Conservation (phyloP, 2,113 vertebrate species). For the Mystacornis crossleyi region DNA sequence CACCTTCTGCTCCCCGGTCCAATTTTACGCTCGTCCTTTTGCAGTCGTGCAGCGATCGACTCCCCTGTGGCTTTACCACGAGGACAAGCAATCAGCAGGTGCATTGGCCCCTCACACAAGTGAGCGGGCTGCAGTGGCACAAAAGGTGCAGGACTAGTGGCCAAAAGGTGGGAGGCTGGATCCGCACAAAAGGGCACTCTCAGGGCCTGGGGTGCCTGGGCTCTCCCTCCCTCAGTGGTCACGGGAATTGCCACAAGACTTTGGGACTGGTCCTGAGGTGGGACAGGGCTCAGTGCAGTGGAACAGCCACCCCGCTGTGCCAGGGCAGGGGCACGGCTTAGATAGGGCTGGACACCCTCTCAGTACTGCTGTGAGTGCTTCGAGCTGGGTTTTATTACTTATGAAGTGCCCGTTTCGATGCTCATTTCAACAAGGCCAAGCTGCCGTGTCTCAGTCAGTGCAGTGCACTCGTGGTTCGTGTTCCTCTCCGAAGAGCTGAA, state of each 20-base stretch:
- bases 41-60: rapidly evolving
- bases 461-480: neutral
- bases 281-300: neutral
- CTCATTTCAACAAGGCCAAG: neutral
- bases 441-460: neutral
- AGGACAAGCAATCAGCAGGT: neutral
- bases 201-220: neutral
- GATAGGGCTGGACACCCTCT: neutral
- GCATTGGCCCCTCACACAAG: neutral
- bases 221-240: neutral
- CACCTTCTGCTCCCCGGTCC: neutral
- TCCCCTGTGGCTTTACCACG: neutral
- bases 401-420: neutral
- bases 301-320: neutral
- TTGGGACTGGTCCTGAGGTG: neutral
- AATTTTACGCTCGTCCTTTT: neutral
- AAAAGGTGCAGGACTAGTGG: no score
- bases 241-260: neutral
- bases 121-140: neutral
- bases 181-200: neutral
- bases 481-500: neutral
- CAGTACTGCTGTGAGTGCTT: neutral
- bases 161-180: neutral
- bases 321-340: neutral
- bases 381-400: neutral